phyloP scores from a whole-genome alignment of 2,113 vertebrate species.

The Rissa tridactyla region DNA sequence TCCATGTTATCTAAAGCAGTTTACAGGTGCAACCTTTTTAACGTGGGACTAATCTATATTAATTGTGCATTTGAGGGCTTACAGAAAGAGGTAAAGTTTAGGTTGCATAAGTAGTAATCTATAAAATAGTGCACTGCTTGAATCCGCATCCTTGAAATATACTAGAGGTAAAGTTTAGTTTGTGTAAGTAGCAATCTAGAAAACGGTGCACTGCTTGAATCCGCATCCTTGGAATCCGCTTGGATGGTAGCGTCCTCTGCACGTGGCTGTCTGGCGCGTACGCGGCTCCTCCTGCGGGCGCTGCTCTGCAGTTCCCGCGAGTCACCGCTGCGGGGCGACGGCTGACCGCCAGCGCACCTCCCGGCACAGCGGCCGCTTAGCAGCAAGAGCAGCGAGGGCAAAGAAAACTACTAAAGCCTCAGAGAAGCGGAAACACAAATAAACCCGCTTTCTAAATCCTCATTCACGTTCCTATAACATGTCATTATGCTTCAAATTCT shows the following conservation, averaged over 20 bases:
- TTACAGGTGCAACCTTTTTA: neutral
- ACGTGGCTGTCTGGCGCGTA: too few relatives aligned
- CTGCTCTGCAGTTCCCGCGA: neutral
- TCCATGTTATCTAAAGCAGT: rapidly evolving
- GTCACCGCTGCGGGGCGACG: neutral
- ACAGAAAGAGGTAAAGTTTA: neutral
- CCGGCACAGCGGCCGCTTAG: neutral
- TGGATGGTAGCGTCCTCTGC: rapidly evolving
- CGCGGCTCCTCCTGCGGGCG: rapidly evolving
- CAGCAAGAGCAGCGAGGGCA: rapidly evolving
- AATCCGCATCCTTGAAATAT: rapidly evolving
- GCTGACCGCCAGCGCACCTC: neutral
- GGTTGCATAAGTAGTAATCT: neutral
- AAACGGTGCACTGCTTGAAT: neutral
- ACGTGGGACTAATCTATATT: neutral
- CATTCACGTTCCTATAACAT: neutral
- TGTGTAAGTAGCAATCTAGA: neutral
- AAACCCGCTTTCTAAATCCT: neutral
- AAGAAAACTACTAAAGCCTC: rapidly evolving
- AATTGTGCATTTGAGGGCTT: neutral
- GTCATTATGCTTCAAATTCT: neutral
- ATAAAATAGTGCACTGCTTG: neutral
- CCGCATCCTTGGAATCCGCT: rapidly evolving
- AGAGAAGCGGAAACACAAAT: neutral
- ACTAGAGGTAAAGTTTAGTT: neutral